Evolutionary conservation across 2,888 invertebrate genomes (phyloP).

Genomic region (Epiblema foenella): DNA sequence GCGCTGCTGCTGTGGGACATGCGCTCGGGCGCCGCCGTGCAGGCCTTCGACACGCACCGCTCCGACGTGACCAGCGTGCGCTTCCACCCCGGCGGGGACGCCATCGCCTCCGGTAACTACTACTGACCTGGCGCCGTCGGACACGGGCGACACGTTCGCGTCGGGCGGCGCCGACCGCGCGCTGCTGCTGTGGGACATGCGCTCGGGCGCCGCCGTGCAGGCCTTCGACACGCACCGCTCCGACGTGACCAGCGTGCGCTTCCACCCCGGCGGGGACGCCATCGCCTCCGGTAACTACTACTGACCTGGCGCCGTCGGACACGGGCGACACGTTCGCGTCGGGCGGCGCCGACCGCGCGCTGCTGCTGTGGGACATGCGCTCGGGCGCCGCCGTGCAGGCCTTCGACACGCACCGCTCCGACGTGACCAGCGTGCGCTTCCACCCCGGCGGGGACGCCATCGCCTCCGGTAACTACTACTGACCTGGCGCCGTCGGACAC

Average conservation of each 20-base stretch:
- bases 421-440: conserved; percentile 99
- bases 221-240: conserved; percentile 99
- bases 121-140: conserved; percentile 98
- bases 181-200: conserved; percentile 99
- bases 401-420: conserved; percentile 99
- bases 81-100: conserved; percentile 99
- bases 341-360: conserved; percentile 96
- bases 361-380: conserved; percentile 99
- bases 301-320: conserved; percentile 98
- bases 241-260: conserved; percentile 98
- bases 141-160: conserved; percentile 98
- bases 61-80: conserved; percentile 99
- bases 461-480: conserved; percentile 96
- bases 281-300: conserved; percentile 97
- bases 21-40: conserved; percentile 98
- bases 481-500: conserved; percentile 98
- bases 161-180: conserved; percentile 97
- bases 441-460: too few species aligned
- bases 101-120: conserved; percentile 97
- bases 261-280: conserved; percentile 99
- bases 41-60: conserved; percentile 99
- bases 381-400: conserved; percentile 99
- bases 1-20: conserved; percentile 99
- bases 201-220: conserved; percentile 98
- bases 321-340: conserved; percentile 99